Conservation (phyloP, 2,797 vertebrate species). For the Gephyroberyx darwinii region DNA sequence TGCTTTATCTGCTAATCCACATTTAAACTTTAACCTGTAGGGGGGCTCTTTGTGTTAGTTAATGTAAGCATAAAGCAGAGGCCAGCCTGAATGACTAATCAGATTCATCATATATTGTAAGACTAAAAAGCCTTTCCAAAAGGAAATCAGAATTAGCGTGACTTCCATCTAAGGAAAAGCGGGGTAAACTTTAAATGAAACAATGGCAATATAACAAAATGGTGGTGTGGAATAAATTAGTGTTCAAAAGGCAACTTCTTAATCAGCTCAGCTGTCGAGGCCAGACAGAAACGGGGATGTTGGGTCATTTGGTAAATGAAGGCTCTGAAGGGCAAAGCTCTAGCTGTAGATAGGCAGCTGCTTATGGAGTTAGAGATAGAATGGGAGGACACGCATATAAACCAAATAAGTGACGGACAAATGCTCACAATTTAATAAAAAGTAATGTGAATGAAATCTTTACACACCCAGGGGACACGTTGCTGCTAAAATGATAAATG, state of each 20-base stretch:
- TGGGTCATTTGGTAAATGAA: conserved; percentile 74
- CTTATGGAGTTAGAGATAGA: conserved; percentile 61
- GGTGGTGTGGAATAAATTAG: conserved; percentile 79
- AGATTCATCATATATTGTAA: conserved; percentile 98
- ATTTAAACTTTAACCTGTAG: conserved; percentile 99
- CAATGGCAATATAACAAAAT: conserved; percentile 76
- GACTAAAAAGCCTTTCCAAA: conserved; percentile 91
- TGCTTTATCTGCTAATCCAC: conserved; percentile 98
- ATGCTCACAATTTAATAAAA: conserved; percentile 71
- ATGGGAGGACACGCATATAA: conserved; percentile 63
- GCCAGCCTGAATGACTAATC: conserved; percentile 93
- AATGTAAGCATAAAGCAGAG: conserved; percentile 96
- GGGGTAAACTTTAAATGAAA: conserved; percentile 76
- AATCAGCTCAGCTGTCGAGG: conserved; percentile 82
- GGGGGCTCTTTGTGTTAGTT: conserved; percentile 98
- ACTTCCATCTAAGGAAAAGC: conserved; percentile 80
- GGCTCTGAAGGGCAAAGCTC: conserved; percentile 58
- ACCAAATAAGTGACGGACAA: conserved; percentile 57
- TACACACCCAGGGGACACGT: conserved; percentile 65
- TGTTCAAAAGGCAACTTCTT: conserved; percentile 83
- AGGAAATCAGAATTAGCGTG: conserved; percentile 88
- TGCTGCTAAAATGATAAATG: conserved; percentile 72
- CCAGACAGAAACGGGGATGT: conserved; percentile 70
- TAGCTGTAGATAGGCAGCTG: conserved; percentile 62
- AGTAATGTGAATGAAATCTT: conserved; percentile 64